Evolutionary conservation across 2,113 vertebrate species (phyloP), one percentile per base, ranked within the genome.

Genomic region (Amazona guildingii): DNA sequence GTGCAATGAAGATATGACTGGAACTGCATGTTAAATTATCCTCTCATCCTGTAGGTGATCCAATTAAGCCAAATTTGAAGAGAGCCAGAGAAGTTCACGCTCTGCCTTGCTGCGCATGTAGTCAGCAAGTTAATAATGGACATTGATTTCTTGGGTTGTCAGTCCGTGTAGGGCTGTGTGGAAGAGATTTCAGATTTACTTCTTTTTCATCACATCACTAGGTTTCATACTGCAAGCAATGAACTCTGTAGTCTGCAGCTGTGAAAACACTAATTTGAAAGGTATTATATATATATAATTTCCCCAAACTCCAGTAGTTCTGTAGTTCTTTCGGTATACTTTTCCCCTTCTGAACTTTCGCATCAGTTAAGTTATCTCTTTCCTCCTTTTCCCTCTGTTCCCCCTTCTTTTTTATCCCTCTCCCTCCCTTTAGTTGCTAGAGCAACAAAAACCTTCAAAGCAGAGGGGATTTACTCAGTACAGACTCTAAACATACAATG

Each of bases 11-110:
- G 77, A 66, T 39, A 37, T 91, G 74, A 61, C 69, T 94, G 94
- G 88, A 44, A 74, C 46, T 77, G 70, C 70, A 67, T 87, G 78
- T 62, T 86, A 66, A 96, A 96, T 94, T 82, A 95, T 9, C 74
- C 46, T 94, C 86, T 91, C 86, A 95, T 96, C 83, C 96, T 94
- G 86, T 94, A 85, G 86, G 96, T 96, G 89, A 95, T 95, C 96
- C 95, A 94, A 84, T 96, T 96, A 96, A 94, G 43, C 49, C 70
- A 91, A 89, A 91, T 93, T 83, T 96, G 95, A 95, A 93, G 88
- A 89, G 74, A 95, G 76, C 63, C 94, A 93, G 94, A 95, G 88
- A 91, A 92, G 95, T 91, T 91, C 67, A 73, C 82, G 57, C 77
- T 88, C 86, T 94, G 81, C 88, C 92, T 93, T 91, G 70, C 70